These are phyloP conservation scores for Rattus norvegicus DNA, from an alignment of 2,113 vertebrate genomes.

Conservation along the genomic window GRCr8 NC_086026.1:84693501-84694000, in stretches of 20 bases:
- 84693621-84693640: neutral
- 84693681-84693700: constrained; percentile 49
- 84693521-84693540: neutral
- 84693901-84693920: neutral
- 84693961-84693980: neutral
- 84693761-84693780: neutral
- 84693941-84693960: neutral
- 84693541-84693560: constrained; percentile 56
- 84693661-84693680: neutral
- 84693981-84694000: constrained; percentile 12
- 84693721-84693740: neutral
- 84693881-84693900: constrained; percentile 5
- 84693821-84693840: neutral
- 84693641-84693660: constrained; percentile 15
- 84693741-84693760: neutral
- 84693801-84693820: neutral
- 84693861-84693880: neutral
- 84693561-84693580: neutral
- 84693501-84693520: neutral
- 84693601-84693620: neutral
- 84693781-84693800: neutral
- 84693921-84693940: constrained; percentile 7
- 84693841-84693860: neutral
- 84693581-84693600: neutral
- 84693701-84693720: neutral